Evolutionary conservation across 2,113 vertebrate species (phyloP), one percentile per base, ranked within the genome.

Genomic region (Tetrao urogallus): DNA sequence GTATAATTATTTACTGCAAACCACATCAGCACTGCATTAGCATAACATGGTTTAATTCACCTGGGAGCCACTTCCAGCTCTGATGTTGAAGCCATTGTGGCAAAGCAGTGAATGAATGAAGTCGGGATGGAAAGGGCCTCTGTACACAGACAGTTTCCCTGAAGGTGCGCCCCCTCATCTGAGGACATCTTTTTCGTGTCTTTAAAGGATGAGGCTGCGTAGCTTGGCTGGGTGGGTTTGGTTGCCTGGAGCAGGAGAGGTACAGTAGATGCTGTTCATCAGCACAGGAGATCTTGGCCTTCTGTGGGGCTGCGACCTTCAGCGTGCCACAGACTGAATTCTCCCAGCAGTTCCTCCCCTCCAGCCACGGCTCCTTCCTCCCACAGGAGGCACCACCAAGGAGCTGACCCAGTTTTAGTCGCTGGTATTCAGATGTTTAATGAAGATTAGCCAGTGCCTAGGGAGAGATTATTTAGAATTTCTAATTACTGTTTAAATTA

Each of bases 361-460:
- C 19, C 50, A 13, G 56, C 18, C 61, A 25, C 1, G 0, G 58
- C 82, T 88, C 52, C 57, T 84, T 89, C 52, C 27, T 45, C 75
- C 57, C n/a, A 22, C 47, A 0, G 0, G 14, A 6, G 17, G 27
- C 15, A 54, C 52, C 83, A 52, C 90, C 48, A 38, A 92, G 89
- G 75, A 92, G n/a, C 82, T 90, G 86, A 90, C 92, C 70, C 50
- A 84, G 22, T 90, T 96, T 82, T 40, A 63, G 48, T 84, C 0
- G 0, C 58, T 79, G 43, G n/a, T 87, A 75, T 86, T 95, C 75
- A 89, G 92, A 82, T 93, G 54, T 73, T 93, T 87, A 89, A 87
- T 94, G 92, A 87, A 89, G 91, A 94, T 90, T 82, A 95, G 77
- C 54, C 82, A 84, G 48, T 82, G 63, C 66, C 36, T 38, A 82